phyloP scores from a whole-genome alignment of 2,888 invertebrate genomes.

The Agrotis clavis region DNA sequence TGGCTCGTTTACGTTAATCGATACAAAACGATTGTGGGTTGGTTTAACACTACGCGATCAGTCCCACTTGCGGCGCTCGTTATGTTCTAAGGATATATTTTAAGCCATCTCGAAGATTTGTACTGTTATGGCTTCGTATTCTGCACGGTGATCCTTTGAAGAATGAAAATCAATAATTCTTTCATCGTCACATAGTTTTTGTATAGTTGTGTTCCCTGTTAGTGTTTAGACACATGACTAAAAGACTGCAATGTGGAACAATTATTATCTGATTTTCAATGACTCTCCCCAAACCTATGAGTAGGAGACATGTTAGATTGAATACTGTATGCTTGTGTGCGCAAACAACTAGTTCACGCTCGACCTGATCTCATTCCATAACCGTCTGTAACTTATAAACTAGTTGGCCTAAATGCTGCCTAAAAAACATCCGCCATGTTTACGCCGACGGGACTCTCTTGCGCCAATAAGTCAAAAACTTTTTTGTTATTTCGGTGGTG shows the following conservation, averaged over 20 bases:
- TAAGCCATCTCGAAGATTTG: slow-evolving; percentile 2
- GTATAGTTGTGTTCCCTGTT: not conserved
- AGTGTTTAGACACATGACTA: slow-evolving; percentile 46
- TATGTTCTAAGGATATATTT: not conserved
- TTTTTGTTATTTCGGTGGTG: slow-evolving; percentile 81
- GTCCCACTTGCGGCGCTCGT: slow-evolving; percentile 24
- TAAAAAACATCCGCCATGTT: slow-evolving; percentile 86
- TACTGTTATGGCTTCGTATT: not conserved
- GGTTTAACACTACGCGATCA: slow-evolving; percentile 39
- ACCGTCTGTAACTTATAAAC: slow-evolving; percentile 78
- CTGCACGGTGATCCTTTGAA: no score
- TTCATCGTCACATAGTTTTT: slow-evolving; percentile 10
- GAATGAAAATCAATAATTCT: slow-evolving; percentile 11
- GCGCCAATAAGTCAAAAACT: slow-evolving; percentile 76
- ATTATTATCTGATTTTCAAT: slow-evolving; percentile 66
- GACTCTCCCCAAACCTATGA: slow-evolving; percentile 60
- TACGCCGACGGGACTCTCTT: slow-evolving; percentile 74
- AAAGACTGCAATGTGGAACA: slow-evolving; percentile 51
- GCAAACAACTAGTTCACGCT: slow-evolving; percentile 67
- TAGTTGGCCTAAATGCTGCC: slow-evolving; percentile 78
- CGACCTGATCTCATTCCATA: slow-evolving; percentile 74
- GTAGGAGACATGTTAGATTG: slow-evolving; percentile 15
- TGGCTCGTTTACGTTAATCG: slow-evolving; percentile 46
- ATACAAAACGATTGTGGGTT: slow-evolving; percentile 46
- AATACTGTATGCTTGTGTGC: slow-evolving; percentile 54